Evolutionary conservation across 2,797 vertebrate species (phyloP), one percentile per base, ranked within the genome.

Genomic region (Serranus cabrilla): DNA sequence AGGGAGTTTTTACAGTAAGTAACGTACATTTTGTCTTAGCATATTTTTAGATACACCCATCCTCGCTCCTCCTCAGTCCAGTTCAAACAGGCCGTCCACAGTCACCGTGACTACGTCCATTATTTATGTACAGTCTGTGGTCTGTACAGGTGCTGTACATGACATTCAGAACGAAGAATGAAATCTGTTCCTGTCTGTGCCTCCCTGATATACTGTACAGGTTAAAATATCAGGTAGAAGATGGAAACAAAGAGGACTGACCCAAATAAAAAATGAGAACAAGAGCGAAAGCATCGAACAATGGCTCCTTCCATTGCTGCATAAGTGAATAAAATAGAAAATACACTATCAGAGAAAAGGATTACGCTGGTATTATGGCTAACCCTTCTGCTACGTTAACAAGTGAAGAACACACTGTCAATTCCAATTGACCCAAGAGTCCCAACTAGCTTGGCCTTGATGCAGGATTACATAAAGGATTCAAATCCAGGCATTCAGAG

Each of bases 391-490:
- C 71, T 71, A 60, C 67, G 76, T 69, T 70, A 77, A 77, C 49
- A 74, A 74, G 57, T 74, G 42, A 84, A 59, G 62, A 82, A 67
- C 57, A 65, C 60, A 76, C 81, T 81, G 82, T 83, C 74, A 80
- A 60, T 74, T 88, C 21, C 71, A 82, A 64, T 55, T 84, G 74
- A 89, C 70, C 66, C 31, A 66, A 57, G 64, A 78, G 60, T 80
- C 64, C 47, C 68, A 82, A 82, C 78, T 70, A 72, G 68, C 69
- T 79, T 75, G 81, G 75, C 60, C 79, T 78, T 65, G 78, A 81
- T 90, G 71, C 45, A 74, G 82, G 72, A 89, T 92, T 90, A 91
- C 75, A 85, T 90, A 88, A 89, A 82, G 52, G 74, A 84, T 78
- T 86, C 69, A 85, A 90, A 84, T 78, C 50, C 79, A 88, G 75